These are phyloP conservation scores for Idris sp. DNA, from an alignment of 1,140 invertebrate genomes.

Conservation along the genomic window DNA sequence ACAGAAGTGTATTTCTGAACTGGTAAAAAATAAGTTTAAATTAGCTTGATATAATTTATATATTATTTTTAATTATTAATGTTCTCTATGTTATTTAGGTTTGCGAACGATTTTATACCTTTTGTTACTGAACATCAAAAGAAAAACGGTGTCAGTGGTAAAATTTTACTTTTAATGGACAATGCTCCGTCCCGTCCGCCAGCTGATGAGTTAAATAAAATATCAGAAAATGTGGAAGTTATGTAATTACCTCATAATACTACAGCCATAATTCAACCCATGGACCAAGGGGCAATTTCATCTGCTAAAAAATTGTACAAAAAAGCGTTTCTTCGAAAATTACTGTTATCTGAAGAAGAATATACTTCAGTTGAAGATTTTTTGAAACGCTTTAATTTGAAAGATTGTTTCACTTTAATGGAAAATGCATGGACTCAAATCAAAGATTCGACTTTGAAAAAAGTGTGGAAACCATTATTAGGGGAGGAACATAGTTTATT, in stretches of 20 bases:
- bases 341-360: constrained; percentile 10
- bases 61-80: neutral
- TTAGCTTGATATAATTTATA: neutral
- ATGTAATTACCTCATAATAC: constrained; percentile 25
- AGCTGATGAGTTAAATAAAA: constrained; percentile 9
- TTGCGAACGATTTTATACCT: constrained; percentile 19
- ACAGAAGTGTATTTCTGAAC: constrained; percentile 31
- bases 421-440: constrained; percentile 8
- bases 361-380: constrained; percentile 4
- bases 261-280: constrained; percentile 17
- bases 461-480: constrained; percentile 14
- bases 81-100: constrained; percentile 14
- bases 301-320: constrained; percentile 8
- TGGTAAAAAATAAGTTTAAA: constrained; percentile 7
- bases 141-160: constrained; percentile 2
- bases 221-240: constrained; percentile 24
- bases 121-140: constrained; percentile 9
- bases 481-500: constrained; percentile 1
- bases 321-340: constrained; percentile 21
- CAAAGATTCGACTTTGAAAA: neutral
- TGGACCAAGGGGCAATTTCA: constrained; percentile 22
- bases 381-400: constrained; percentile 11
- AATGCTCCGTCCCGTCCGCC: constrained; percentile 24
- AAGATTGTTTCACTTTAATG: constrained; percentile 9
- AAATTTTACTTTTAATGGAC: constrained; percentile 22